Evolutionary conservation across 2,797 vertebrate species (phyloP), one percentile per base, ranked within the genome.

Genomic region (Pristis pectinata): DNA sequence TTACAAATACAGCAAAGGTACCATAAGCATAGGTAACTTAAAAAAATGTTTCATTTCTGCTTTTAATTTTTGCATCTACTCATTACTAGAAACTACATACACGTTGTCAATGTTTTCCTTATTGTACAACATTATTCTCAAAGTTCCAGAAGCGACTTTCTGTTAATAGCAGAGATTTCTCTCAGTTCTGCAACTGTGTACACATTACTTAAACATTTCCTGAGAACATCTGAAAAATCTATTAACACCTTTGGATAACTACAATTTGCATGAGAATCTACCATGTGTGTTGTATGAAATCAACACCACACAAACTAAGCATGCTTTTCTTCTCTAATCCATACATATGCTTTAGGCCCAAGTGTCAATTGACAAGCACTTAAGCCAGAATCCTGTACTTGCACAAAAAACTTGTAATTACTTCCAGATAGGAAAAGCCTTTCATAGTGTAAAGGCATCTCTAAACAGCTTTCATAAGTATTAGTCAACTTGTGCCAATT

Each of bases 241-340:
- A 94, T 76, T 53, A 74, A 53, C 44, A 74, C 1, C 67, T 53
- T 94, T n/a, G 24, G 30, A 76, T 72, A 72, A 94, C 41, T 5
- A 37, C 41, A 94, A 94, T 94, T 53, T 94, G 70, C 92, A 74
- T 53, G 70, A 94, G 70, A 94, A 74, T 72, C 92, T n/a, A 74
- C 92, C 37, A 34, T 41, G 70, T 74, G 27, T 3, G 3, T 19
- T 30, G 70, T 19, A 53, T 94, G 24, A 94, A 94, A 94, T 49
- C 27, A 74, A 94, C 9, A 37, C 13, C 49, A 53, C 70, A 8
- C 70, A 37, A 93, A 93, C 67, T 74, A 34, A 74, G 70, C 44
- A 53, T 6, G 92, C 41, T 53, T 74, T 94, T 11, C 61, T 64
- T 34, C 91, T 93, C 41, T 49, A 72, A 93, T 93, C 61, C 67